Evolutionary conservation across 2,113 vertebrate genomes (phyloP), one percentile per base, ranked within the genome.

Genomic region (Perccottus glenii): DNA sequence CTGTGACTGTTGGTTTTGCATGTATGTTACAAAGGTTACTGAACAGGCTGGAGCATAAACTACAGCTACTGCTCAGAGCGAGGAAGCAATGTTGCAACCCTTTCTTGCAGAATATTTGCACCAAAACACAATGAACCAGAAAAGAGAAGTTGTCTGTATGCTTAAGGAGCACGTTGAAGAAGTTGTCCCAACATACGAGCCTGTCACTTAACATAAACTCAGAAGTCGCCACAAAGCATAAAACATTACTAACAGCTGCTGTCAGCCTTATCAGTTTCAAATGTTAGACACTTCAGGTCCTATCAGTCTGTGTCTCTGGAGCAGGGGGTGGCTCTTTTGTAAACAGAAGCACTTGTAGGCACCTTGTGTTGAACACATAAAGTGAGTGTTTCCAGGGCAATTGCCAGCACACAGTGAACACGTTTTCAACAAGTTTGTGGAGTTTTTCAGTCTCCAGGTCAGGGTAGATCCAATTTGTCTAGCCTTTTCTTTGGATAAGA

Each of bases 141-240:
- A 87, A 85, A 65, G 51, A 87, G 81, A 89, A 90, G 87, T 90
- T 65, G 46, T 51, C 76, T 58, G 61, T 49, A 36, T 47, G 64
- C 6, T 14, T 16, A 56, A 56, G 45, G 32, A 11, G 4, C 52
- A 19, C 19, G 5, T 38, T 10, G 58, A 36, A 15, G 53, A 60
- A 69, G 12, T 68, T 59, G 61, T 60, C 60, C 43, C 56, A 75
- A 62, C 70, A 72, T 51, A 16, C 19, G 12, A 53, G 40, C 16
- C 60, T 19, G 43, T 9, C 52, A 68, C 36, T 33, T 64, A 45
- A 53, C 50, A 73, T 53, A 40, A 15, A 58, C n/a, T 38, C 52
- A 15, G 12, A n/a, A 52, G 50, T 62, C 65, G 59, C 53, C 52
- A 64, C 60, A 73, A 38, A 64, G 51, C 51, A 64, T 27, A 10